phyloP scores from a whole-genome alignment of 2,113 vertebrate genomes.

The Odontophorus gujanensis region DNA sequence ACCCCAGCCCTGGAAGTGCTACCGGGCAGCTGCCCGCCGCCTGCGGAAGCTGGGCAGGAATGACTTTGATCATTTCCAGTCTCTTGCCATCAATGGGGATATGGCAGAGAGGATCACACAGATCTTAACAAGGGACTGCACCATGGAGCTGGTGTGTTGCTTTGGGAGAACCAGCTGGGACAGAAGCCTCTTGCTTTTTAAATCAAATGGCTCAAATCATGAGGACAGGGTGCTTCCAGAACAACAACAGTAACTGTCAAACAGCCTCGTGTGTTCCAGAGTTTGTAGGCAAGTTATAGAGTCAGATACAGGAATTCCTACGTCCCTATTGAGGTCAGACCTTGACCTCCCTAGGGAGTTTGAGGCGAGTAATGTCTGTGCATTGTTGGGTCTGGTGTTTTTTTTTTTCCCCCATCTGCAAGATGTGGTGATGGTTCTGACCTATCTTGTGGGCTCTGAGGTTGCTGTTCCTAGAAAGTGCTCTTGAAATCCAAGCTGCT shows the following conservation, averaged over 20 bases:
- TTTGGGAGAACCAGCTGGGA: constrained; percentile 92
- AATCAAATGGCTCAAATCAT: background rate
- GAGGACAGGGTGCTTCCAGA: background rate
- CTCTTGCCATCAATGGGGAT: constrained; percentile 84
- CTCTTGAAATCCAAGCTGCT: background rate
- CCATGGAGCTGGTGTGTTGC: constrained; percentile 85
- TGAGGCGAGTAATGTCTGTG: background rate
- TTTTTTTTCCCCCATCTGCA: background rate
- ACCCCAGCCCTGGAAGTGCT: constrained; percentile 94
- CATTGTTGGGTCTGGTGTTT: background rate
- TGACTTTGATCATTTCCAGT: constrained; percentile 90
- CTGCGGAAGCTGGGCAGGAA: constrained; percentile 87
- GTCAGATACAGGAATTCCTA: background rate
- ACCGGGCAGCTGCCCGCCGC: constrained; percentile 89
- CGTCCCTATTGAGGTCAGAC: accelerated
- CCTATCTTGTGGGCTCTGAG: background rate
- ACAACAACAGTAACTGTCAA: background rate
- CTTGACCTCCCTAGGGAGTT: background rate
- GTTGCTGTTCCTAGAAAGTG: background rate
- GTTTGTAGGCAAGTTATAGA: background rate
- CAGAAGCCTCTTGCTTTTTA: constrained; percentile 89
- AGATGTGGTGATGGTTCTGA: background rate
- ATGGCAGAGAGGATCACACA: constrained; percentile 76
- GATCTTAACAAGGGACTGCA: constrained; percentile 83
- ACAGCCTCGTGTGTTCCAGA: accelerated